phyloP scores from a whole-genome alignment of 2,888 invertebrate genomes.

The Synanthedon vespiformis region DNA sequence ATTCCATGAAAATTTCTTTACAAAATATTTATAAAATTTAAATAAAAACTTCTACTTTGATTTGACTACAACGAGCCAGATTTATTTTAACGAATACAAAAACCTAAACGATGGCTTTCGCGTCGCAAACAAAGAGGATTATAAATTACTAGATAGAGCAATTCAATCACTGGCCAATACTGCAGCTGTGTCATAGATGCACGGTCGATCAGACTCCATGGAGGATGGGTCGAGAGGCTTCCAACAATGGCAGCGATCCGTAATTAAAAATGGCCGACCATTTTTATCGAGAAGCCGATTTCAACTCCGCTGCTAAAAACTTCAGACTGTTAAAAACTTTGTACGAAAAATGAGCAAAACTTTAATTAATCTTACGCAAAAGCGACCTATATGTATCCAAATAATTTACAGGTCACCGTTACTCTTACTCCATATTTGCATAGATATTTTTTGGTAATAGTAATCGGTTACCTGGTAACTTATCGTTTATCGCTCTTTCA shows the following conservation, averaged over 20 bases:
- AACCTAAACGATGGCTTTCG: background rate
- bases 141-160: background rate
- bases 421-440: too few species aligned
- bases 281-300: conserved; percentile 25
- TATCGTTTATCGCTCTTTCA: too few species aligned
- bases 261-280: conserved; percentile 59
- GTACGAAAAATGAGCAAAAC: conserved; percentile 4
- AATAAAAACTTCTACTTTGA: too few species aligned
- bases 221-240: conserved; percentile 29
- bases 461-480: too few species aligned
- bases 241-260: conserved; percentile 41
- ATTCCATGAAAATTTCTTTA: too few species aligned
- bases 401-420: too few species aligned
- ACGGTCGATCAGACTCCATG: conserved; percentile 23
- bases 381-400: background rate
- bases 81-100: too few species aligned
- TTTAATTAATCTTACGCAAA: conserved; percentile 8
- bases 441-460: too few species aligned
- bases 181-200: background rate
- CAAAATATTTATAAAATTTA: too few species aligned
- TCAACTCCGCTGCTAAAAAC: conserved; percentile 10
- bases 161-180: background rate
- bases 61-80: too few species aligned
- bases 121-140: background rate
- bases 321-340: conserved; percentile 33